These are phyloP conservation scores for Tachina grossa DNA, from an alignment of 2,888 invertebrate genomes.

Conservation along the genomic window DNA sequence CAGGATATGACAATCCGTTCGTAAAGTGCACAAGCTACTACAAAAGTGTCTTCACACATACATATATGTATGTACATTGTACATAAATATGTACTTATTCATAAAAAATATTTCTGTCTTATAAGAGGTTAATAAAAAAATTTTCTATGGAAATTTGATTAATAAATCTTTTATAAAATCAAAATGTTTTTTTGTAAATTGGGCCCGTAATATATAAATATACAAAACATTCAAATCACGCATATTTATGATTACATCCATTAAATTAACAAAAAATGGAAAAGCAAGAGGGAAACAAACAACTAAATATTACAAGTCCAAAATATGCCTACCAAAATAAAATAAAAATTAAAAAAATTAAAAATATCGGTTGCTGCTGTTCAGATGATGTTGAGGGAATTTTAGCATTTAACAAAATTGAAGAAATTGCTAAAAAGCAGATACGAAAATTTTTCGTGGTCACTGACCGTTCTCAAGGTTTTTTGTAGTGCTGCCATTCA, in stretches of 20 bases:
- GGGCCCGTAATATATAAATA: no score
- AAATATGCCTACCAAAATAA: constrained; percentile 54
- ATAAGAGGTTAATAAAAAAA: no score
- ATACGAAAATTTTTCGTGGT: constrained; percentile 76
- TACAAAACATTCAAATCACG: constrained; percentile 44
- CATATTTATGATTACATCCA: constrained; percentile 63
- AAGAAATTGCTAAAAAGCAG: constrained; percentile 12
- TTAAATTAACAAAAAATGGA: constrained; percentile 26
- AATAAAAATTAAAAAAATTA: constrained; percentile 20
- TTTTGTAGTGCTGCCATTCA: constrained; percentile 76
- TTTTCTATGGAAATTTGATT: no score
- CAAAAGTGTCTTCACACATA: no score
- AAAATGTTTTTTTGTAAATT: no score
- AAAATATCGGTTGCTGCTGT: constrained; percentile 29
- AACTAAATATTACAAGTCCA: constrained; percentile 30
- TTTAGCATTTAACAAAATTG: constrained; percentile 75
- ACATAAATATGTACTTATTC: no score
- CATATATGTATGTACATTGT: no score
- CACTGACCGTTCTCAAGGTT: constrained; percentile 81
- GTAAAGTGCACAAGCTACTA: no score
- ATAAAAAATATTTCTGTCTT: no score
- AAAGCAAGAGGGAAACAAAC: constrained; percentile 1
- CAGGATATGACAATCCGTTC: no score
- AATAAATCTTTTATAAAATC: no score
- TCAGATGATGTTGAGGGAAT: constrained; percentile 74